A percentile compares a stretch with the other conserved stretches of the same genome.
Evolutionary conservation across 1,140 invertebrate genomes (phyloP).

Genomic region (Aphidius ervi): DNA sequence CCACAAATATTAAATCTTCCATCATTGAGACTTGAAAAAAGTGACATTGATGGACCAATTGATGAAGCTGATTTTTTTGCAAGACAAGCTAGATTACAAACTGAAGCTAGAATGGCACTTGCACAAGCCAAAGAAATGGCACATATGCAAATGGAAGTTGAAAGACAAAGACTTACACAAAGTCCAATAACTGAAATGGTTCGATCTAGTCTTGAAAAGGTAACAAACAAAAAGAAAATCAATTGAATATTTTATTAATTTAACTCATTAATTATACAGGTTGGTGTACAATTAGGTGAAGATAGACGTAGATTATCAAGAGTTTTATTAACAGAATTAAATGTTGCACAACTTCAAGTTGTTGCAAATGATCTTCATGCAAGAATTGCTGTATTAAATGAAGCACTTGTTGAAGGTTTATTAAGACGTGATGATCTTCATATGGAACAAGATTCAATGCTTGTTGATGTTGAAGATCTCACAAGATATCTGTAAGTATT

Average conservation of each 20-base stretch:
- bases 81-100: conserved; percentile 78
- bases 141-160: conserved; percentile 88
- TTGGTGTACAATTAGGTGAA: conserved; percentile 77
- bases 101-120: conserved; percentile 83
- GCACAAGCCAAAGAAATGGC: conserved; percentile 90
- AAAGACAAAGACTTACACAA: conserved; percentile 73
- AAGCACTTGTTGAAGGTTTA: conserved; percentile 79
- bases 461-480: conserved; percentile 94
- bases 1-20: conserved; percentile 44
- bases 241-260: background rate
- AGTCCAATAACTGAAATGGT: conserved; percentile 84
- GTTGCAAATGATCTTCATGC: conserved; percentile 91
- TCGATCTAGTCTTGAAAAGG: conserved; percentile 69
- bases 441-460: conserved; percentile 96
- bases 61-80: conserved; percentile 73
- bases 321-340: conserved; percentile 85
- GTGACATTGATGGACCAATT: conserved; percentile 38
- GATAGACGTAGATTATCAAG: conserved; percentile 75
- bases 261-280: conserved; percentile 49
- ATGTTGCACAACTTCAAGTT: conserved; percentile 90
- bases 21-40: conserved; percentile 39
- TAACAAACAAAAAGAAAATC: conserved; percentile 24
- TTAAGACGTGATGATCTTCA: conserved; percentile 89
- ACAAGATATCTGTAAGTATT: conserved; percentile 81
- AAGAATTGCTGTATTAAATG: conserved; percentile 88